Base-by-base conservation (phyloP, 2,888 invertebrate genomes). In the Neoaliturus tenellus region DNA sequence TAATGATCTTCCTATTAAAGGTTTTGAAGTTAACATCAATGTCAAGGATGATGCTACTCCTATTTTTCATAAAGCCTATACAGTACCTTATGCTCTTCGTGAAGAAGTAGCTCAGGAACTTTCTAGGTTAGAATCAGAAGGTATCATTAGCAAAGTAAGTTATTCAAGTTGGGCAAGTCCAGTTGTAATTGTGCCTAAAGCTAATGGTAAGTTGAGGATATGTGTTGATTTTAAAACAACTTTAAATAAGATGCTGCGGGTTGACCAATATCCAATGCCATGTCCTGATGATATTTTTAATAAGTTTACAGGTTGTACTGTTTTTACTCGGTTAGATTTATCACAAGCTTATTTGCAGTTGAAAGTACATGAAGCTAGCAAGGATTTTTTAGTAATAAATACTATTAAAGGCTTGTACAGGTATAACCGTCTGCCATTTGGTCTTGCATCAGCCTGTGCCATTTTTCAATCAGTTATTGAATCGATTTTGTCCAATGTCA, bases 401-500 rank as follows among this genome's bases (percentile, higher is more conserved):
- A 71, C 71, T 14, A 71, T 71, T 31, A 71, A 71, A 71, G 71
- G 71, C 14, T 12, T 71, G 10, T 71, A 71, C 33, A n/a, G n/a
- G 28, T 71, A 31, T 20, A 71, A 71, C 39, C 6, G 73, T 20
- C 41, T 73, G 20, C 41, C 5, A 0, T 41, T 73, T 41, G 33
- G 73, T 28, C 39, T 73, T 20, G 73, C 73, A 0, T 39, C 73
- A 8, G 73, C 73, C 41, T 71, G 71, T 35, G 33, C 4, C 1
- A 6, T 28, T 41, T 73, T 73, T 73, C 73, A 73, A n/a, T 73
- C 73, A 39, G 73, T 73, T 12, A 73, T 41, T 41, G 73, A 73
- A n/a, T 73, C 73, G 41, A 39, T 73, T 25, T 41, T 73, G n/a
- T 23, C 58, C 12, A 25, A 25, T 23, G 10, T 44, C 10, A 14